These are phyloP conservation scores for Clivina fossor DNA, from an alignment of 2,888 invertebrate genomes.

Conservation along the genomic window DNA sequence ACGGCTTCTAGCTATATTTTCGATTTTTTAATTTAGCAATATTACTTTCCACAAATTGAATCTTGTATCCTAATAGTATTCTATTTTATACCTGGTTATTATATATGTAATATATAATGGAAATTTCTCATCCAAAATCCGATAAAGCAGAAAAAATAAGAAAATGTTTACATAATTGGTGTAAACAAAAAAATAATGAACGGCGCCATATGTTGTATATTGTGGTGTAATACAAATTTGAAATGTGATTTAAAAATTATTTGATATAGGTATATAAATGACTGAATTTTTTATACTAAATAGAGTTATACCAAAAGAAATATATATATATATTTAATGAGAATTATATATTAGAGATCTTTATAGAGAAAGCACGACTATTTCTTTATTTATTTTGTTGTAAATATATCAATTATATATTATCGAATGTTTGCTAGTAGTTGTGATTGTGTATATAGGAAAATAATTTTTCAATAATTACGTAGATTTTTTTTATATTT, in stretches of 20 bases:
- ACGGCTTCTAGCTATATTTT: too few species aligned
- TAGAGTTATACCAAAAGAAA: conserved; percentile 32
- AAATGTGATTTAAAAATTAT: conserved; percentile 31
- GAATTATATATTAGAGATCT: conserved; percentile 24
- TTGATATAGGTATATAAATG: conserved; percentile 37
- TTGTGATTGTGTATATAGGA: conserved; percentile 19
- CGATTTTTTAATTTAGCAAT: too few species aligned
- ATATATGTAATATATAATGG: too few species aligned
- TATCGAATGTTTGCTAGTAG: conserved; percentile 30
- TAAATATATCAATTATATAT: conserved; percentile 14
- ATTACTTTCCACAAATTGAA: too few species aligned
- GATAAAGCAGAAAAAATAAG: too few species aligned
- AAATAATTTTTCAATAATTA: too few species aligned
- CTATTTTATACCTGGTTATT: too few species aligned
- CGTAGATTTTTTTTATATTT: conserved; percentile 15
- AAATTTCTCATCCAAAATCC: too few species aligned
- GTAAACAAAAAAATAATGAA: too few species aligned
- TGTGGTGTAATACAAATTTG: conserved; percentile 25
- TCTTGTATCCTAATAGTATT: too few species aligned
- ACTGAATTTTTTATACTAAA: conserved; percentile 42
- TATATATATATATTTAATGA: conserved; percentile 28
- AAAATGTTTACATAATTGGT: not conserved
- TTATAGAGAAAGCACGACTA: conserved; percentile 16
- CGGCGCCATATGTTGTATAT: not conserved
- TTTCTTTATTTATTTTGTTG: conserved; percentile 26